Conservation (phyloP, 1,140 invertebrate genomes). For the Eubasilissa regina region DNA sequence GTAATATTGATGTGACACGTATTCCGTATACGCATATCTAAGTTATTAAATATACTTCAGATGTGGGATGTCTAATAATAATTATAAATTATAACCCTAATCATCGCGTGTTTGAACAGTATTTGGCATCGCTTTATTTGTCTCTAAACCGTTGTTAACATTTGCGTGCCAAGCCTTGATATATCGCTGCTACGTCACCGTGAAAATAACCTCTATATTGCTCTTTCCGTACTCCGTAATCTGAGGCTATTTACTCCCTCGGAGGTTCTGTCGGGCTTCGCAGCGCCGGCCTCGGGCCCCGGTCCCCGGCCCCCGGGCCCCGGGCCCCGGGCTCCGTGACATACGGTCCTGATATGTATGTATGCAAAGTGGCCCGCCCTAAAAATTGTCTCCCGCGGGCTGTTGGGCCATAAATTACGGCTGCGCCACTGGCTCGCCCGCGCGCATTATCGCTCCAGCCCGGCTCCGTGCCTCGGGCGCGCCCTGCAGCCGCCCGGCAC, state of each 20-base stretch:
- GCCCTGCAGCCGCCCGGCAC: background rate
- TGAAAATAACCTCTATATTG: background rate
- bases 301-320: background rate
- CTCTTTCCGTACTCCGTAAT: no score
- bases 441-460: conserved; percentile 3
- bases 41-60: no score
- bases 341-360: background rate
- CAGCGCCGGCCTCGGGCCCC: no score
- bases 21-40: no score
- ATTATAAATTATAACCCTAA: no score
- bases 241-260: no score
- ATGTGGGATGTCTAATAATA: no score
- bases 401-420: conserved; percentile 34
- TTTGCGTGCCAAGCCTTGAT: conserved; percentile 3
- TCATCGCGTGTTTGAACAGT: no score
- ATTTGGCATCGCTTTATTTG: no score
- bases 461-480: background rate
- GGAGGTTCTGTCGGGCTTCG: no score
- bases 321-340: conserved; percentile 2
- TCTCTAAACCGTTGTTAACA: no score
- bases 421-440: conserved; percentile 3
- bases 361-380: conserved; percentile 31
- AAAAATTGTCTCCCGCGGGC: conserved; percentile 41
- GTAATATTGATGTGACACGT: no score
- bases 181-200: background rate